Evolutionary conservation across 2,113 vertebrate species (phyloP), one percentile per base, ranked within the genome.

Genomic region (Pterophyllum scalare): DNA sequence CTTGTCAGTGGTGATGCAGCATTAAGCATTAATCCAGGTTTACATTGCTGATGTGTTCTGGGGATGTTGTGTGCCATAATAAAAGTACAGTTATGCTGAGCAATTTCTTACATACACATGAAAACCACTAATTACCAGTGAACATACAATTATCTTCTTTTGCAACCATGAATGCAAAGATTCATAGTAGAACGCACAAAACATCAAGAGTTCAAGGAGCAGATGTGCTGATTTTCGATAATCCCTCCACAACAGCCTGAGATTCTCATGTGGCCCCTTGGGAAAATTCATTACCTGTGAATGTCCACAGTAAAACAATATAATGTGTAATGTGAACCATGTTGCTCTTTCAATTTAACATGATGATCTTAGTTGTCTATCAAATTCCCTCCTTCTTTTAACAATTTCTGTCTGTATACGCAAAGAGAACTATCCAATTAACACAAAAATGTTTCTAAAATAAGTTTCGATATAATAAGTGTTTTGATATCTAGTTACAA

Each of bases 1-100:
- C 88, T 93, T 92, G 87, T 91, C 79, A 87, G 76, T 20, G 17
- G 64, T 64, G 78, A 75, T 3, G 10, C 43, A 79, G 54, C 70
- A 87, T 89, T 58, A 65, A 79, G 54, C 70, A 87, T 89, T 58
- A 65, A 59, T 83, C 62, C 40, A 43, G 75, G 35, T 91, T 88
- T 43, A 61, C 54, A 33, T 43, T 74, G 11, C 19, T 67, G 43
- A 35, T n/a, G 35, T 61, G 33, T 79, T 31, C 43, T 49, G 8
- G 19, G 75, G 79, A 70, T 85, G 11, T 54, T 14, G 24, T 46
- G 43, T 52, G 52, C n/a, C 67, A 33, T 9, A 19, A 72, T 54
- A 54, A 54, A 72, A 54, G 17, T 54, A 31, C 3, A 52, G 8
- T 52, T 52, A 72, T 72, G 17, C 43, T 5, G 17, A 72, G 17